Base-by-base conservation (phyloP, 2,113 vertebrate genomes). In the Paratilapia polleni region DNA sequence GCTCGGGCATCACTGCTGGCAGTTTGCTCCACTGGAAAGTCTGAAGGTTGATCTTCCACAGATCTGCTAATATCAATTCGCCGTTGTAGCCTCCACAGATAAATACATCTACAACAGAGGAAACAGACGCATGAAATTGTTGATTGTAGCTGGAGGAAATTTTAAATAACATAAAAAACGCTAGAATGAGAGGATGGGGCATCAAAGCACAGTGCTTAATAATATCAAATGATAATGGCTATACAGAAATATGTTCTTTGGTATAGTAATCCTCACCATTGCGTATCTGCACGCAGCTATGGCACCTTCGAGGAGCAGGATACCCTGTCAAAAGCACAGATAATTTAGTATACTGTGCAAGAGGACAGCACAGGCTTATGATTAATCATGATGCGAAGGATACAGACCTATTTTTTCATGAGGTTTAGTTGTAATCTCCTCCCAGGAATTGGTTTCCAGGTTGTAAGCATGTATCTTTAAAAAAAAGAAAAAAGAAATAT, bases 361-460 rank as follows among this genome's bases (percentile, higher is more conserved):
- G 5, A 79, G 2, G 47, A 60, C 2, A 31, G 19, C 52, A 75
- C 20, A 26, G 24, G 8, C 8, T 56, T 6, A 28, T 8, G 5
- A 11, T 54, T 15, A 20, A 58, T 36, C 17, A 77, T 9, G 1
- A 34, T 26, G 57, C 24, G 19, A 73, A 77, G 6, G 8, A 80
- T 92, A 79, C 80, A 94, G 91, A 98, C 98, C 98, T 86, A 98
- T 97, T 96, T 98, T 98, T 85, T 98, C 97, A 47, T 99, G 97
- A 70, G 98, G 98, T 93, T 97, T 99, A 1, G 98, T 99, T 79
- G 95, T 81, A 26, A 99, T 98, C 93, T 99, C 98, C 85, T 99
- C 98, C 98, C 98, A 99, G 17, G 97, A 98, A 92, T 99, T 99
- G 10, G 97, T 99, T 95, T 99, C 98, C 80, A 99, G 96, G 93